Conservation (phyloP, 2,888 invertebrate genomes). For the Dendrolimus pini region DNA sequence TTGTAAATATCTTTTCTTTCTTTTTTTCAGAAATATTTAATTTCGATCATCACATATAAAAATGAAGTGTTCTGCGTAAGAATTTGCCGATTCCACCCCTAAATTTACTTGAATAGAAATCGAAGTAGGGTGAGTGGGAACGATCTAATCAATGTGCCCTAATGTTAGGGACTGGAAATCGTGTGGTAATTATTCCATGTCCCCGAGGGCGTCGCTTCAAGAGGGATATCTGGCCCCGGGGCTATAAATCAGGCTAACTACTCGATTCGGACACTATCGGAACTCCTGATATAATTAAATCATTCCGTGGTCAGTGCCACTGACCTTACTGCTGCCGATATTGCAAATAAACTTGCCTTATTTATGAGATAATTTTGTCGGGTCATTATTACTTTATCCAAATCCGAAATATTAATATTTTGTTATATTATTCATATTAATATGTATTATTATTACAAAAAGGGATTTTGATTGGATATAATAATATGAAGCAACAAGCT, state of each 20-base stretch:
- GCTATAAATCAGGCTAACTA: slow-evolving; percentile 58
- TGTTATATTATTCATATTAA: too few relatives aligned
- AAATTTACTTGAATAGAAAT: slow-evolving; percentile 2
- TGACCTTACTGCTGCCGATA: not conserved
- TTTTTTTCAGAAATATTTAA: too few relatives aligned
- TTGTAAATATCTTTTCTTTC: too few relatives aligned
- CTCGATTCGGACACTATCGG: slow-evolving; percentile 31
- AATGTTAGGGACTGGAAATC: slow-evolving; percentile 31
- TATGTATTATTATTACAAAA: too few relatives aligned
- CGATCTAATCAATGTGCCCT: slow-evolving; percentile 40
- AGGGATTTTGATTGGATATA: too few relatives aligned
- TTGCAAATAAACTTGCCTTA: too few relatives aligned
- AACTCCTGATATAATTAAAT: slow-evolving; percentile 19
- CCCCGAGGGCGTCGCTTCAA: slow-evolving; percentile 39
- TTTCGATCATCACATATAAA: too few relatives aligned
- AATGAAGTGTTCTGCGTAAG: too few relatives aligned
- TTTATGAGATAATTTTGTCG: too few relatives aligned
- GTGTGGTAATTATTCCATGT: slow-evolving; percentile 45
- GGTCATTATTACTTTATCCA: too few relatives aligned
- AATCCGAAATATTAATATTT: too few relatives aligned
- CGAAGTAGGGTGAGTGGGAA: slow-evolving; percentile 36
- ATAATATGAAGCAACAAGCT: too few relatives aligned
- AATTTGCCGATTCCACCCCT: not conserved
- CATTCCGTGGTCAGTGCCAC: not conserved
- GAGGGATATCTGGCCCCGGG: slow-evolving; percentile 28